Conservation (phyloP, 1,140 invertebrate species). For the Littorina saxatilis region DNA sequence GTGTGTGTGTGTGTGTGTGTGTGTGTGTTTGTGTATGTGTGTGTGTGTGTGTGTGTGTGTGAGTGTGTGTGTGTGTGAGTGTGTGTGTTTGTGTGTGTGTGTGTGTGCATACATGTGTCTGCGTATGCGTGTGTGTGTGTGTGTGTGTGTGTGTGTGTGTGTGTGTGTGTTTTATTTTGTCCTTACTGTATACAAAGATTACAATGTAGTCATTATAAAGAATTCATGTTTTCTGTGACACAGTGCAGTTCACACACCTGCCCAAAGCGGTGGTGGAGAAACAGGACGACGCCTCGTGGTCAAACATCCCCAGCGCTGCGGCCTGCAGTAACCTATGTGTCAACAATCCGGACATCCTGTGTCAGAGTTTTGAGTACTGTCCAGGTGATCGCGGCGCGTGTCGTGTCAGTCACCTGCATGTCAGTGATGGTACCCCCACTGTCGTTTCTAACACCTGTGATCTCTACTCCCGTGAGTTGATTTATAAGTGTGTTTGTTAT, state of each 20-base stretch:
- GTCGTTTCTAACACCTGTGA: slow-evolving; percentile 53
- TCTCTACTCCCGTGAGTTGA: slow-evolving; percentile 56
- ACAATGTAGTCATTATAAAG: no score
- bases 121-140: no score
- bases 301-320: slow-evolving; percentile 39
- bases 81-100: no score
- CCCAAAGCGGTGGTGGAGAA: slow-evolving; percentile 44
- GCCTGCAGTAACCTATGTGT: slow-evolving; percentile 60
- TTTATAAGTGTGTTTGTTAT: no score
- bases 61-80: no score
- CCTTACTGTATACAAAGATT: no score
- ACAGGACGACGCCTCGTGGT: slow-evolving; percentile 49
- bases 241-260: slow-evolving; percentile 61
- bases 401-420: slow-evolving; percentile 54
- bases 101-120: no score
- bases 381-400: slow-evolving; percentile 45
- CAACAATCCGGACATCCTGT: slow-evolving; percentile 49
- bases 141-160: no score
- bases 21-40: no score
- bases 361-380: slow-evolving; percentile 65
- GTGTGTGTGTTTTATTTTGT: no score
- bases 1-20: no score
- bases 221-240: slow-evolving; percentile 27
- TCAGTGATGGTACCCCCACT: slow-evolving; percentile 51
- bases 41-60: no score